These are phyloP conservation scores for Trachurus trachurus DNA, from an alignment of 2,797 vertebrate genomes.

Conservation along the genomic window DNA sequence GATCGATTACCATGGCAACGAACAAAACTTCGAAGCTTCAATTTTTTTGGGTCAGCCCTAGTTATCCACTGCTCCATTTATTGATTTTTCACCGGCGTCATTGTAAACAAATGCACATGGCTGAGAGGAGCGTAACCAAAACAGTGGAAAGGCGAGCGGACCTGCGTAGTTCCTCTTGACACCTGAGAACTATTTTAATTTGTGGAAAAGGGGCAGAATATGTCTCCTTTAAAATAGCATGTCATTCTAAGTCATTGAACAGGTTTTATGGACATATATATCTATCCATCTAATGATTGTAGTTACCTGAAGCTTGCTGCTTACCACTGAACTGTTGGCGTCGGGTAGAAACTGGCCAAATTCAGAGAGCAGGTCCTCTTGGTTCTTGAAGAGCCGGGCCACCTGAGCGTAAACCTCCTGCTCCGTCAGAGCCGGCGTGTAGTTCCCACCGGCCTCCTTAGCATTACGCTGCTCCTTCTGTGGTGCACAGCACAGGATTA, in stretches of 20 bases:
- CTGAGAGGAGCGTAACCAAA: too few relatives aligned
- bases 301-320: conserved; percentile 35
- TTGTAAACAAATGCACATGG: too few relatives aligned
- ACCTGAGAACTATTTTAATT: too few relatives aligned
- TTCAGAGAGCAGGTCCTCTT: conserved; percentile 97
- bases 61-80: too few relatives aligned
- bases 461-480: conserved; percentile 99
- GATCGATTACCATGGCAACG: too few relatives aligned
- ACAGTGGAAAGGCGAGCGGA: too few relatives aligned
- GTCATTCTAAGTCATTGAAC: background rate
- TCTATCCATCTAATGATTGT: background rate
- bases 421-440: conserved; percentile 95
- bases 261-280: too few relatives aligned
- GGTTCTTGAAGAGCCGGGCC: conserved; percentile 98
- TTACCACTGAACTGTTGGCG: conserved; percentile 97
- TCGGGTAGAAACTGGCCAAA: conserved; percentile 99
- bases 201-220: too few relatives aligned
- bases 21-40: too few relatives aligned
- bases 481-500: background rate
- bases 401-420: conserved; percentile 99
- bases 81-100: too few relatives aligned
- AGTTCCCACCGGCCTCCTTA: conserved; percentile 98
- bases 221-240: background rate
- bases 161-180: too few relatives aligned
- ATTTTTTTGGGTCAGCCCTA: too few relatives aligned